Base-by-base conservation (phyloP, 2,888 invertebrate genomes). In the Hirtodrosophila confusa region DNA sequence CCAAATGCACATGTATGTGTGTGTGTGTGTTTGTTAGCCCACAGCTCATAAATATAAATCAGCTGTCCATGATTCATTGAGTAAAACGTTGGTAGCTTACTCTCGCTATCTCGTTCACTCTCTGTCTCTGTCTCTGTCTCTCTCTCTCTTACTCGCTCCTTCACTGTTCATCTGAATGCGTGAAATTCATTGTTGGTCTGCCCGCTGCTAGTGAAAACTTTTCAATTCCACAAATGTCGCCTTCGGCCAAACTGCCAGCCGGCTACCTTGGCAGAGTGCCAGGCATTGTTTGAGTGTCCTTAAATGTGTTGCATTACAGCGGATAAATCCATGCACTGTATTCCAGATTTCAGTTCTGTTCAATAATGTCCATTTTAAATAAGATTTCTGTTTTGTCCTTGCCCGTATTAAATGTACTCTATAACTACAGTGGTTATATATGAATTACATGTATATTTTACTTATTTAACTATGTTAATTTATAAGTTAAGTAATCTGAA, bases 11-110 rank as follows among this genome's bases (percentile, higher is more conserved):
- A 27, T 45, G 47, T 50, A 9, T 41, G 31, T 62, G 54, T 51
- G 50, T 33, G 24, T 24, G 45, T 37, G 50, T 24, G 54, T 54
- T 50, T 62, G 45, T 55, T 27, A 36, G 49, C 33, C 35, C 51
- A 43, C 64, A 55, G 63, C 72, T 80, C 69, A 80, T 78, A 84
- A 84, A 78, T 88, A 88, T 88, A 84, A 88, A 84, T 84, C 88
- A 84, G 87, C 87, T 80, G 77, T 79, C 77, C 80, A 88, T 86
- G 88, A 87, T 84, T 84, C 83, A 88, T 88, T 84, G 82, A 84
- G 85, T 84, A 84, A 86, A 84, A 75, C 50, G 68, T 61, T 68
- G 51, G 62, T 56, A 5, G 3, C 31, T 27, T 27, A 35, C 17
- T 2, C n/a, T 37, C 27, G 39, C 12, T 36, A 23, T 31, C 12